Percentiles rank a stretch among this genome's conserved stretches.
Evolutionary conservation across 1,140 invertebrate genomes (phyloP).

Genomic region (Drosophila miranda): DNA sequence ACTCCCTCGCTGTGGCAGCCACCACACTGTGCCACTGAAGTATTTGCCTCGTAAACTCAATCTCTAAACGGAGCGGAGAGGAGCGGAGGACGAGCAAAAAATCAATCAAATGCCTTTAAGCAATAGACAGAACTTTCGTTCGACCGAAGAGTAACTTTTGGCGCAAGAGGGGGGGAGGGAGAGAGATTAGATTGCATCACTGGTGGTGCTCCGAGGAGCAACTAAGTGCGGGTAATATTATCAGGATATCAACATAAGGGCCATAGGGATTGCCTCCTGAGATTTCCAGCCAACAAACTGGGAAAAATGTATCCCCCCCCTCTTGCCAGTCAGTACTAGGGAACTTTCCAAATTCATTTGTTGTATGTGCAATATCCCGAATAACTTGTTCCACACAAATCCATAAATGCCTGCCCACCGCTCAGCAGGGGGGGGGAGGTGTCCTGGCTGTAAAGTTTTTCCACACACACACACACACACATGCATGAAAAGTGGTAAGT

Average conservation of each 20-base stretch:
- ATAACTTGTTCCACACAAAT: conserved; percentile 37
- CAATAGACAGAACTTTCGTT: conserved; percentile 8
- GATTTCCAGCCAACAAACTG: conserved; percentile 44
- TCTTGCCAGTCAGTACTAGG: conserved; percentile 14
- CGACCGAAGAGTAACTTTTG: conserved; percentile 20
- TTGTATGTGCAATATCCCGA: conserved; percentile 16
- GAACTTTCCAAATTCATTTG: conserved; percentile 76
- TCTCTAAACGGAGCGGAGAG: neutral
- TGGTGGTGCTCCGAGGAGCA: conserved; percentile 35
- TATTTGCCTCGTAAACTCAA: conserved; percentile 43
- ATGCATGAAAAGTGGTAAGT: conserved; percentile 39
- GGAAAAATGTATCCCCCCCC: conserved; percentile 33
- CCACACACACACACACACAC: neutral
- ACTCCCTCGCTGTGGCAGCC: neutral
- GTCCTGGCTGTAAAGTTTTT: conserved; percentile 66
- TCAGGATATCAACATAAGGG: conserved; percentile 4
- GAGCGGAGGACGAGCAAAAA: conserved; percentile 8
- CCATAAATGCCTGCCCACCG: conserved; percentile 47
- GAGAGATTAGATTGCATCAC: conserved; percentile 39
- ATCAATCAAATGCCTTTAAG: conserved; percentile 48
- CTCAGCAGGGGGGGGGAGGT: conserved; percentile 18
- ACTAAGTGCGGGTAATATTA: conserved; percentile 48
- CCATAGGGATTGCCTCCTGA: conserved; percentile 27
- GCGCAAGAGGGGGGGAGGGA: conserved; percentile 5
- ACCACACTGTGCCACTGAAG: conserved; percentile 7